Evolutionary conservation across 2,113 vertebrate genomes (phyloP).

Genomic region (Otis tarda): DNA sequence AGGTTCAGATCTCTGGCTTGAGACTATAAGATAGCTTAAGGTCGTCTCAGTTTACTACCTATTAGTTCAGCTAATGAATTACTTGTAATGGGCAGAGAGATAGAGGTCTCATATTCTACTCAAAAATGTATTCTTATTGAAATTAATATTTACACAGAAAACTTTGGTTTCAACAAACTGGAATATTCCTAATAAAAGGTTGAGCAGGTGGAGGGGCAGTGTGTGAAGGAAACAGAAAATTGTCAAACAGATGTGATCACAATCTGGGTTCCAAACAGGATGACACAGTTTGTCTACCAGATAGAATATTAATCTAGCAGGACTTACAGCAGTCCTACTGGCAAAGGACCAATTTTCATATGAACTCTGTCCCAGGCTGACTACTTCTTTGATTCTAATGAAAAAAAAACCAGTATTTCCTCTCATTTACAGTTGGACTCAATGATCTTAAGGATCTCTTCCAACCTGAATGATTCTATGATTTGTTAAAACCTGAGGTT

Average conservation of each 20-base stretch:
- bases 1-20: not conserved
- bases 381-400: not conserved
- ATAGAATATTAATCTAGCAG: not conserved
- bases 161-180: not conserved
- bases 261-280: not conserved
- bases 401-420: not conserved
- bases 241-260: not conserved
- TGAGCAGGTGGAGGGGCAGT: rapidly evolving
- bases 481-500: not conserved
- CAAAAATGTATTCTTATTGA: not conserved
- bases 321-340: not conserved
- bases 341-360: not conserved
- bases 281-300: not conserved
- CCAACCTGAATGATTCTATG: not conserved
- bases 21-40: not conserved
- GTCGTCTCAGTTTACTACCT: not conserved
- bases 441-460: not conserved
- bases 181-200: not conserved
- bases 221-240: not conserved
- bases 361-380: not conserved
- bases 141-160: not conserved
- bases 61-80: not conserved
- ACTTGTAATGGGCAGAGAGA: not conserved
- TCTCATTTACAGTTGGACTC: not conserved
- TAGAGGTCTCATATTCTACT: not conserved